Percentiles rank a stretch among this genome's conserved stretches.
phyloP scores from a whole-genome alignment of 2,888 invertebrate species.

The Saturnia pavonia region DNA sequence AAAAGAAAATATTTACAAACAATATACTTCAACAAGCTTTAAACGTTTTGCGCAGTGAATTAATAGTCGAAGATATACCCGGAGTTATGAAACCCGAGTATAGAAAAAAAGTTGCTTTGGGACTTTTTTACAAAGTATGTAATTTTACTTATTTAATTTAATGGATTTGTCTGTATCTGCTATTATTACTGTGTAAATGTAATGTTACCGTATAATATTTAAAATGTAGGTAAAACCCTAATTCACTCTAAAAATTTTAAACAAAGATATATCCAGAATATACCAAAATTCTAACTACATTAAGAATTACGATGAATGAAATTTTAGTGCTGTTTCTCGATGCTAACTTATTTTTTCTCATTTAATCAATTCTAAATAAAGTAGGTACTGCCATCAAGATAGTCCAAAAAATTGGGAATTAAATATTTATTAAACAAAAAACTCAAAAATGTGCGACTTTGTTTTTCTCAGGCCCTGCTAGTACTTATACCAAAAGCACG shows the following conservation, averaged over 20 bases:
- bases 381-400: too few relatives aligned
- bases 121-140: slow-evolving; percentile 85
- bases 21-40: slow-evolving; percentile 77
- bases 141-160: not conserved
- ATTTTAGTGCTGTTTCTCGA: not conserved
- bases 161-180: not conserved
- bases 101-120: slow-evolving; percentile 81
- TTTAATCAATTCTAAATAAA: not conserved
- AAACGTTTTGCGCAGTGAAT: slow-evolving; percentile 78
- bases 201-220: too few relatives aligned
- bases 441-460: not conserved
- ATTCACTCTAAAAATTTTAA: not conserved
- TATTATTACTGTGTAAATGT: too few relatives aligned
- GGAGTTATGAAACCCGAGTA: slow-evolving; percentile 83
- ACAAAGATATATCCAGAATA: not conserved
- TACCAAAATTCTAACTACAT: too few relatives aligned
- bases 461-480: slow-evolving; percentile 70
- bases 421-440: not conserved
- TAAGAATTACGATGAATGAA: not conserved
- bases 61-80: slow-evolving; percentile 60
- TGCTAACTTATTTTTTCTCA: not conserved
- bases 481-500: slow-evolving; percentile 71
- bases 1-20: slow-evolving; percentile 67
- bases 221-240: not conserved
- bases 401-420: not conserved